Evolutionary conservation across 53 echinoderm and acorn worm species (phyloP), one percentile per base, ranked within the genome.

Genomic region (Crossaster papposus): DNA sequence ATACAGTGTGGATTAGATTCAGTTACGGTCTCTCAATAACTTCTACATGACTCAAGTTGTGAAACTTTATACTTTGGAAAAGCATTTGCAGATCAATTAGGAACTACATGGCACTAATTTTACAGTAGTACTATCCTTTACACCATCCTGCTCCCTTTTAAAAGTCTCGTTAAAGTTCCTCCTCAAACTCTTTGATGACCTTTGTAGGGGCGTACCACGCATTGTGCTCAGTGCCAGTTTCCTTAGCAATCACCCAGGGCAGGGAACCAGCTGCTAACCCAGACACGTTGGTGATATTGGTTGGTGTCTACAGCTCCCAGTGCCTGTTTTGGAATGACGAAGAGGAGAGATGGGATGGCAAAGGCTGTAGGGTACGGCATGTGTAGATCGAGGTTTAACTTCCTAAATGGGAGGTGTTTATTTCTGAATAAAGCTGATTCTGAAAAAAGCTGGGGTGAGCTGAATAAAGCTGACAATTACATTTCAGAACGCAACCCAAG

Each of bases 241-340:
- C 68, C 35, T 6, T n/a, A 37, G 82, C 2, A 5, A 68, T n/a
- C 24, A 68, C 38, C 68, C 36, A 63, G 11, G 65, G 3, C 28
- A 33, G 38, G 44, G 32, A n/a, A n/a, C 70, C 36, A 15, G 22
- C 30, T 79, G 51, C 51, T 1, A 6, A 79, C 6, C 28, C 31
- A 14, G 38, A 37, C 36, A 38, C 14, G 0, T 2, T n/a, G 77
- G 38, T n/a, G 33, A 14, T 87, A 22, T 26, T 26, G 75, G n/a
- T 75, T 18, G 63, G 87, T 14, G 87, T 87, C 76, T 91, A 86
- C 89, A 88, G 88, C 54, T 62, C 96, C 10, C 53, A 64, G 30
- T 96, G 96, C 36, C 14, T 94, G 51, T 96, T 89, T 77, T 96
- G 96, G 96, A 89, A 96, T 82, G 96, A 94, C 14, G 72, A 65